Conservation (phyloP, 2,113 vertebrate species). For the Amphilophus citrinellus region DNA sequence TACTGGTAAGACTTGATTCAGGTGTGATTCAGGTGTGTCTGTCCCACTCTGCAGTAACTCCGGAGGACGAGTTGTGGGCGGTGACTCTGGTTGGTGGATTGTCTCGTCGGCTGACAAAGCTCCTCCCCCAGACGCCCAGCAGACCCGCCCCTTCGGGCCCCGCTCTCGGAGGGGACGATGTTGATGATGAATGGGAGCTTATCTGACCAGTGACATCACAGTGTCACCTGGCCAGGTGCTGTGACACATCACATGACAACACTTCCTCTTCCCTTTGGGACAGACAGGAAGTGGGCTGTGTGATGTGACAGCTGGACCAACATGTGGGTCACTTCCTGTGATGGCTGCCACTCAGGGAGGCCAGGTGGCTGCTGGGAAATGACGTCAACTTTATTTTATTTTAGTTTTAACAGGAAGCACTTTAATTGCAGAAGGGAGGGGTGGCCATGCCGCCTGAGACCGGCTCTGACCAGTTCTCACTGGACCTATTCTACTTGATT, state of each 20-base stretch:
- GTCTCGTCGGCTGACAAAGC: conserved; percentile 92
- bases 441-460: background rate
- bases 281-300: background rate
- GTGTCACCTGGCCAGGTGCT: background rate
- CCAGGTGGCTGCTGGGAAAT: conserved; percentile 26
- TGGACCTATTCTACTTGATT: background rate
- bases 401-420: conserved; percentile 62
- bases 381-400: conserved; percentile 25
- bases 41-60: conserved; percentile 84
- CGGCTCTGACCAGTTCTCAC: too few relatives aligned
- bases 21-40: background rate
- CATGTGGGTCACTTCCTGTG: conserved; percentile 18
- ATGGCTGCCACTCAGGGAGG: background rate
- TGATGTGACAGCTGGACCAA: conserved; percentile 1
- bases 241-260: conserved; percentile 22
- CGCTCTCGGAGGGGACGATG: conserved; percentile 84
- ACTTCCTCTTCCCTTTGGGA: background rate
- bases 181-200: conserved; percentile 98
- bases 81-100: conserved; percentile 86
- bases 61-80: conserved; percentile 92
- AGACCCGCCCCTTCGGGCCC: conserved; percentile 72
- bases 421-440: conserved; percentile 52
- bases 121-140: conserved; percentile 83
- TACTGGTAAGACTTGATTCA: background rate
- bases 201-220: conserved; percentile 81